Evolutionary conservation across 1,140 invertebrate genomes (phyloP).

Genomic region (Drosophila baimaii): DNA sequence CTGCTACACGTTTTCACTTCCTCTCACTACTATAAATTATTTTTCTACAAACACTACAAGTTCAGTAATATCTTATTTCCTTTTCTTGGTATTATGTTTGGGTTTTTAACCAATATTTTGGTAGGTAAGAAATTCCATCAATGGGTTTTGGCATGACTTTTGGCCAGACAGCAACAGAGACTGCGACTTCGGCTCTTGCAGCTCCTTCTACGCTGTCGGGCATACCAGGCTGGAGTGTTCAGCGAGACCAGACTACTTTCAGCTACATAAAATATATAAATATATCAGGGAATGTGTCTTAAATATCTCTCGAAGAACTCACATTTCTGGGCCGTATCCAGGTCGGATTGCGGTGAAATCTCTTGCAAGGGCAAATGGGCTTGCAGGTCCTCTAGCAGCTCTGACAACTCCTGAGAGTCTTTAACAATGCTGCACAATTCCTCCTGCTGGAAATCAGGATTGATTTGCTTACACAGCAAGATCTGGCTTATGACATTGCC

Average conservation of each 20-base stretch:
- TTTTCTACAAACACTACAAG: not conserved
- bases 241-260: constrained; percentile 48
- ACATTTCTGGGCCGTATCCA: constrained; percentile 44
- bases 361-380: constrained; percentile 91
- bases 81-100: not conserved
- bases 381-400: constrained; percentile 91
- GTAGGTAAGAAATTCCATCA: not conserved
- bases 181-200: constrained; percentile 68
- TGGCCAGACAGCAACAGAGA: constrained; percentile 61
- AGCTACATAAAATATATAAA: constrained; percentile 15
- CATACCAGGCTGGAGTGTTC: constrained; percentile 63
- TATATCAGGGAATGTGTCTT: not conserved
- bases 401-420: constrained; percentile 91
- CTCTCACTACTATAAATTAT: constrained; percentile 6
- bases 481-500: constrained; percentile 95
- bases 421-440: constrained; percentile 94
- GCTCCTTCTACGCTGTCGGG: constrained; percentile 58
- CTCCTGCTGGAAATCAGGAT: constrained; percentile 94
- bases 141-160: constrained; percentile 37
- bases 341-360: constrained; percentile 13
- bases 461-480: constrained; percentile 93
- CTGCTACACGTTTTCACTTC: constrained; percentile 20
- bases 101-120: not conserved
- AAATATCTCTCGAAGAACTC: not conserved
- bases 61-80: not conserved